phyloP scores from a whole-genome alignment of 2,113 vertebrate species.

The Buteo buteo region DNA sequence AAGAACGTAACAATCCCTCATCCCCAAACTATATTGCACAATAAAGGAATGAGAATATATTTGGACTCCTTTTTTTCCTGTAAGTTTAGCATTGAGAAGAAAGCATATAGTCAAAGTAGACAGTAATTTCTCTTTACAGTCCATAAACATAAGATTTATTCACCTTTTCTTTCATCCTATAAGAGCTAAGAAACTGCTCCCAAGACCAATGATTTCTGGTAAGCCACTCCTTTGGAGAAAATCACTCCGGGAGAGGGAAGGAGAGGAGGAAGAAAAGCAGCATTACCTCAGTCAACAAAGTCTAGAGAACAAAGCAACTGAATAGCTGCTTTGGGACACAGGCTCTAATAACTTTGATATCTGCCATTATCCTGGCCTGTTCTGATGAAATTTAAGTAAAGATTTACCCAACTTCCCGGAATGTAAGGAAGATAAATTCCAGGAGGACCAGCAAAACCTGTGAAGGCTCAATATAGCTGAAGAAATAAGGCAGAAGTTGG shows the following conservation, averaged over 20 bases:
- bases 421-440: background rate
- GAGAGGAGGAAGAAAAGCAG: background rate
- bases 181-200: background rate
- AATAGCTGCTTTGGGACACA: background rate
- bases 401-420: background rate
- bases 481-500: background rate
- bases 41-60: background rate
- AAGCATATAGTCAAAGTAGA: background rate
- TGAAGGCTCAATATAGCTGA: background rate
- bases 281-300: background rate
- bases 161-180: background rate
- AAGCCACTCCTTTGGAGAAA: background rate
- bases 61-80: background rate
- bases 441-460: background rate
- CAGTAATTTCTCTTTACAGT: background rate
- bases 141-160: background rate
- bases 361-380: background rate
- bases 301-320: background rate
- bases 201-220: background rate
- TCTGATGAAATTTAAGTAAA: constrained; percentile 16
- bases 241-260: background rate
- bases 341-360: background rate
- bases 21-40: background rate
- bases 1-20: background rate
- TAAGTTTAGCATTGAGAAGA: background rate